phyloP scores from a whole-genome alignment of 1,140 invertebrate species.

The Chrysomallon squamiferum region DNA sequence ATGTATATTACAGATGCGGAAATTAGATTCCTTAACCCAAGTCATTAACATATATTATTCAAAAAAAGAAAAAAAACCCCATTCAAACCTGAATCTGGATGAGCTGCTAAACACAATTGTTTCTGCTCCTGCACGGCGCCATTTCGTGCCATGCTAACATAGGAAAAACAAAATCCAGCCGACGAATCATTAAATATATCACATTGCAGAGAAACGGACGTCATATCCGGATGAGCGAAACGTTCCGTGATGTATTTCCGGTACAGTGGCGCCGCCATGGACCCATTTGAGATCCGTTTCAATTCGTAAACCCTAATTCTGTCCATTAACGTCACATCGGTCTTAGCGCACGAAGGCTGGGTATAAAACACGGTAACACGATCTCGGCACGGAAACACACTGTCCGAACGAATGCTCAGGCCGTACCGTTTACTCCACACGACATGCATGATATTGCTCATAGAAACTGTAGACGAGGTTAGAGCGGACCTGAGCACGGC shows the following conservation, averaged over 20 bases:
- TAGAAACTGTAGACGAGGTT: slow-evolving; percentile 1
- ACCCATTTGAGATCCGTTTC: slow-evolving; percentile 20
- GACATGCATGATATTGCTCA: slow-evolving; percentile 32
- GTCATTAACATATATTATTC: too few species aligned
- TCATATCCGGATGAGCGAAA: slow-evolving; percentile 22
- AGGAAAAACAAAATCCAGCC: slow-evolving; percentile 42
- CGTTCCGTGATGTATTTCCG: slow-evolving; percentile 33
- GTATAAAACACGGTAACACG: slow-evolving; percentile 28
- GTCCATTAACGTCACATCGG: slow-evolving; percentile 17
- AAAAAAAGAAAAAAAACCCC: not conserved
- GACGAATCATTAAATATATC: slow-evolving; percentile 23
- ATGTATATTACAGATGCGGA: too few species aligned
- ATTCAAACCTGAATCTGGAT: slow-evolving; percentile 38
- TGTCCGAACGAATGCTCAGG: slow-evolving; percentile 15
- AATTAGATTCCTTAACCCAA: too few species aligned
- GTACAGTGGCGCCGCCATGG: slow-evolving; percentile 37
- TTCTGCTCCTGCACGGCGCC: slow-evolving; percentile 35
- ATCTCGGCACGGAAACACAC: slow-evolving; percentile 38
- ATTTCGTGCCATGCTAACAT: slow-evolving; percentile 35
- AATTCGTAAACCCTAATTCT: slow-evolving; percentile 37
- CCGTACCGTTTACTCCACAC: slow-evolving; percentile 36
- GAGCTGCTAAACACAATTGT: slow-evolving; percentile 32
- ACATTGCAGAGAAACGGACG: slow-evolving; percentile 29
- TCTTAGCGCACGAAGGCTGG: slow-evolving; percentile 33
- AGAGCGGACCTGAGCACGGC: slow-evolving; percentile 31